These are phyloP conservation scores for Danio aesculapii DNA, from an alignment of 2,797 vertebrate species.

Conservation along the genomic window DNA sequence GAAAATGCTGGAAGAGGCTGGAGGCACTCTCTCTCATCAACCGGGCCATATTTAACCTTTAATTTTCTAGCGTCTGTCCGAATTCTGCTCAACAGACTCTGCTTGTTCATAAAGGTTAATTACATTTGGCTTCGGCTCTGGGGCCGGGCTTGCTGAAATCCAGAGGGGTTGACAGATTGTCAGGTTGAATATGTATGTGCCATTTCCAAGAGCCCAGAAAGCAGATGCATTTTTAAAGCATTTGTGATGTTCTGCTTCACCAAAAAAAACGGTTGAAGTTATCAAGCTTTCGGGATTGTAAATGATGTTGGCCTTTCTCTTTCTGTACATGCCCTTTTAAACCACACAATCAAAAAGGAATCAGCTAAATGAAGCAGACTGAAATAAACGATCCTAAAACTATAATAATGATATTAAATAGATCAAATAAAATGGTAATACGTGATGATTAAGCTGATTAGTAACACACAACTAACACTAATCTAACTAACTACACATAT, in stretches of 20 bases:
- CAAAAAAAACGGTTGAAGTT: background rate
- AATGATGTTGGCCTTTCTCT: conserved; percentile 11
- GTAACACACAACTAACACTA: no score
- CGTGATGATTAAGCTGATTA: no score
- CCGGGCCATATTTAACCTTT: conserved; percentile 47
- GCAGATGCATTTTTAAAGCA: conserved; percentile 27
- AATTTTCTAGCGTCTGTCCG: conserved; percentile 49
- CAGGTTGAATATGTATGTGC: conserved; percentile 55
- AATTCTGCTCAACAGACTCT: conserved; percentile 52
- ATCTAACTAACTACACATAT: no score
- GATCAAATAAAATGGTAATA: background rate
- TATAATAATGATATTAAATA: background rate
- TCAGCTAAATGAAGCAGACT: background rate
- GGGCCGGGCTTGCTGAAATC: conserved; percentile 33
- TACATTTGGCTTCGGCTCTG: conserved; percentile 61
- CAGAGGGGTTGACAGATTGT: conserved; percentile 49
- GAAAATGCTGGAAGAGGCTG: conserved; percentile 32
- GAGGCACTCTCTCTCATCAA: conserved; percentile 35
- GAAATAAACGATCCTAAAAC: background rate
- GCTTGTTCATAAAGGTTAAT: conserved; percentile 66
- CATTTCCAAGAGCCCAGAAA: conserved; percentile 35
- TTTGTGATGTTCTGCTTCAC: conserved; percentile 16
- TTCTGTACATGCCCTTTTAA: conserved; percentile 6
- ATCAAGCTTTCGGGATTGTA: conserved; percentile 2
- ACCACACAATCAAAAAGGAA: background rate